phyloP scores from a whole-genome alignment of 2,113 vertebrate species.

The Callospermophilus lateralis region DNA sequence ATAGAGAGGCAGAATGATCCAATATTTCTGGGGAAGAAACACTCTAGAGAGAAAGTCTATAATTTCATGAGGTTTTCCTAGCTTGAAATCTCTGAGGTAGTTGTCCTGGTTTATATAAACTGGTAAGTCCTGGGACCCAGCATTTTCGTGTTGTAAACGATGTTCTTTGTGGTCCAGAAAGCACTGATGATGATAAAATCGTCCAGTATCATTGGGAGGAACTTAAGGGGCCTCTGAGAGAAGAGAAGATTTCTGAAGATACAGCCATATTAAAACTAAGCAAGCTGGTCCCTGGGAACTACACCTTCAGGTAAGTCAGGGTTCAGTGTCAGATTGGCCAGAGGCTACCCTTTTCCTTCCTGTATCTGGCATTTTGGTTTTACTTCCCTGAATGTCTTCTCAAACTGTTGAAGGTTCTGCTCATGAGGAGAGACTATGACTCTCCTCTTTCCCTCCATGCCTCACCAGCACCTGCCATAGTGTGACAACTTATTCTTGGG shows the following conservation, averaged over 20 bases:
- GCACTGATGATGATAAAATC: slow-evolving; percentile 97
- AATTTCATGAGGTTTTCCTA: slow-evolving; percentile 45
- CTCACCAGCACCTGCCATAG: neutral
- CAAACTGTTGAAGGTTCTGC: neutral
- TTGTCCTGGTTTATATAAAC: slow-evolving; percentile 58
- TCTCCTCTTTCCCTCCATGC: neutral
- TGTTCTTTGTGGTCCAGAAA: slow-evolving; percentile 90
- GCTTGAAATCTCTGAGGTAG: slow-evolving; percentile 4
- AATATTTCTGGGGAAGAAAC: slow-evolving; percentile 37
- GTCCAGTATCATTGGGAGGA: slow-evolving; percentile 98
- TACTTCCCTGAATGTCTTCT: slow-evolving; percentile 8
- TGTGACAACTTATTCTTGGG: neutral
- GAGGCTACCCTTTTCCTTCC: neutral
- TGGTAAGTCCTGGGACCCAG: slow-evolving; percentile 36
- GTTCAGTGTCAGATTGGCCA: slow-evolving; percentile 43
- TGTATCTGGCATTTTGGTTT: slow-evolving; percentile 18
- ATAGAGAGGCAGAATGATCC: slow-evolving; percentile 60
- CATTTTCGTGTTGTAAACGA: slow-evolving; percentile 34
- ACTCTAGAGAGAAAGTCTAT: slow-evolving; percentile 60
- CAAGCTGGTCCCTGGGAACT: slow-evolving; percentile 96
- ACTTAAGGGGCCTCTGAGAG: slow-evolving; percentile 96
- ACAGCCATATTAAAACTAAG: slow-evolving; percentile 93
- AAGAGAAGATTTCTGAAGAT: slow-evolving; percentile 95
- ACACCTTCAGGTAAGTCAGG: slow-evolving; percentile 95
- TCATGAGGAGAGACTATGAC: neutral